phyloP scores from a whole-genome alignment of 2,888 invertebrate genomes.

The Tipula lateralis region DNA sequence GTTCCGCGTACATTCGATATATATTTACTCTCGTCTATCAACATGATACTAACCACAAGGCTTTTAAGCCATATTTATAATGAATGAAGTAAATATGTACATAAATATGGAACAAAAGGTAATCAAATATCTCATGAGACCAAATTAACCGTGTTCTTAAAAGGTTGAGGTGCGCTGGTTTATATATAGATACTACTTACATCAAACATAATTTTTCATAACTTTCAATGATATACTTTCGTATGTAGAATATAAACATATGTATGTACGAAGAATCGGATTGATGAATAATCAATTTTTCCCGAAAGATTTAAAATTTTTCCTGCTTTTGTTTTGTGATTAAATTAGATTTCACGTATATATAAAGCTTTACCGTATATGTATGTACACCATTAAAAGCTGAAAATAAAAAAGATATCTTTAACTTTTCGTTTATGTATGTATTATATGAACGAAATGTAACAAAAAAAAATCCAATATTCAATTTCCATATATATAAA shows the following conservation, averaged over 20 bases:
- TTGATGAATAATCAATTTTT: constrained; percentile 19
- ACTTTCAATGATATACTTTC: not conserved
- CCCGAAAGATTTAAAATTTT: not conserved
- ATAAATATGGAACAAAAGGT: not conserved
- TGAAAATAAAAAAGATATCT: not conserved
- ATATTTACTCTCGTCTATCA: no score
- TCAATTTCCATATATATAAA: not conserved
- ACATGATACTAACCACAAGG: no score
- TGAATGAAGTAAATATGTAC: no score
- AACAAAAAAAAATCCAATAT: not conserved
- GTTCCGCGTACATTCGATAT: not conserved
- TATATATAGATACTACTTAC: not conserved
- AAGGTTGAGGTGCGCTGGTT: not conserved
- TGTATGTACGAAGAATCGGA: not conserved
- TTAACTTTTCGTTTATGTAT: not conserved
- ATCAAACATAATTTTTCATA: not conserved
- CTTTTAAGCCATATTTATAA: no score
- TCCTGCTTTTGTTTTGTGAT: not conserved
- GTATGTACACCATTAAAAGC: not conserved
- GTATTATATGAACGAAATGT: not conserved
- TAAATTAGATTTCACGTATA: not conserved
- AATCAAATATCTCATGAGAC: not conserved
- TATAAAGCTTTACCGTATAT: not conserved
- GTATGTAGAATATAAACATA: not conserved
- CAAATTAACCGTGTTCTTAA: not conserved